Conservation (phyloP, 1,140 invertebrate species). For the Atta cephalotes region DNA sequence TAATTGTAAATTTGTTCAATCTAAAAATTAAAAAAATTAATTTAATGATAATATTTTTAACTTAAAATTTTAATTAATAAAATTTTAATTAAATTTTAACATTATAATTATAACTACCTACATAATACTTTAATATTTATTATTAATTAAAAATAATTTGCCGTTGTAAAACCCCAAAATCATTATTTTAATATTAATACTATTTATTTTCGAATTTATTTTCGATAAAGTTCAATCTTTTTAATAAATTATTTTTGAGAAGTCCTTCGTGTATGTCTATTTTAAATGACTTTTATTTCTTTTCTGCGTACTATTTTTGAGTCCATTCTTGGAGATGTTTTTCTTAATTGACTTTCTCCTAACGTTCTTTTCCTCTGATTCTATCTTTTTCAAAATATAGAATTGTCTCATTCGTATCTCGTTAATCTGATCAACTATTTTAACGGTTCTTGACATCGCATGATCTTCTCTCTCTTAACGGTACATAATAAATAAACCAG, state of each 20-base stretch:
- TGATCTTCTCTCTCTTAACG: background rate
- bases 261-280: background rate
- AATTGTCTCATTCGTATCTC: conserved; percentile 2
- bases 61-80: background rate
- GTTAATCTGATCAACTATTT: background rate
- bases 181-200: conserved; percentile 7
- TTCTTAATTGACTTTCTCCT: background rate
- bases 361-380: background rate
- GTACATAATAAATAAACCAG: conserved; percentile 11
- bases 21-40: background rate
- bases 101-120: background rate
- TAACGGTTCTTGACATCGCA: conserved; percentile 36
- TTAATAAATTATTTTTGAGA: background rate
- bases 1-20: background rate
- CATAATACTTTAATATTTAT: background rate
- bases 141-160: background rate
- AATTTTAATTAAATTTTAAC: background rate
- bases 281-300: background rate
- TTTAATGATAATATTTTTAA: background rate
- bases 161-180: background rate
- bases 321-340: background rate
- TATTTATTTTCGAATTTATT: background rate
- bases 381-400: background rate
- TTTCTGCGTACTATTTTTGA: conserved; percentile 6
- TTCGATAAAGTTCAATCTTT: background rate